Conservation (phyloP, 2,888 invertebrate genomes). For the Amblyteles armatorius region DNA sequence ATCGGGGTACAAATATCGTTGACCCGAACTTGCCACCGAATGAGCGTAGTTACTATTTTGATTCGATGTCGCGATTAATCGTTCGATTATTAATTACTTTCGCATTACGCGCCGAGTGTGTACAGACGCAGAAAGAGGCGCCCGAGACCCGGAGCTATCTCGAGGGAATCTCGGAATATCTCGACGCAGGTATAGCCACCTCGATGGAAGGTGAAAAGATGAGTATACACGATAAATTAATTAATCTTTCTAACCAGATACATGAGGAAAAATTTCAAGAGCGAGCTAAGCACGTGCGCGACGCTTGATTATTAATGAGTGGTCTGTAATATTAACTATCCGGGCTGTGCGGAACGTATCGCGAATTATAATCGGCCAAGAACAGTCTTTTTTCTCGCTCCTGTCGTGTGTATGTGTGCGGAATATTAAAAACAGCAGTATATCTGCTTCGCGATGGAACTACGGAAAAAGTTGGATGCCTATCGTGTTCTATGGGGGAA, state of each 20-base stretch:
- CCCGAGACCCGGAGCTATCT: not conserved
- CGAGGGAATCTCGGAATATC: slow-evolving; percentile 37
- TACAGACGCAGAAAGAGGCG: not conserved
- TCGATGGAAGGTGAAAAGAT: slow-evolving; percentile 44
- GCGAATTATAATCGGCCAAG: not conserved
- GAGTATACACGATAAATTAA: slow-evolving; percentile 59
- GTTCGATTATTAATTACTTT: slow-evolving; percentile 47
- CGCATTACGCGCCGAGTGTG: slow-evolving; percentile 23
- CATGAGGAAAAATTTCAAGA: slow-evolving; percentile 27
- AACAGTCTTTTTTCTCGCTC: not conserved
- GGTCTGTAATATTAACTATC: slow-evolving; percentile 58
- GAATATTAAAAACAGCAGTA: not conserved
- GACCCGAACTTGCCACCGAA: not conserved
- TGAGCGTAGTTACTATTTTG: not conserved
- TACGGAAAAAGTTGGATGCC: not conserved
- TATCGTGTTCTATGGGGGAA: not conserved
- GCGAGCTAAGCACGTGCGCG: slow-evolving; percentile 17
- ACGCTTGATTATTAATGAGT: slow-evolving; percentile 58
- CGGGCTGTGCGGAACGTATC: slow-evolving; percentile 6
- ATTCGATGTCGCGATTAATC: slow-evolving; percentile 33
- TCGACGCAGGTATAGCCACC: slow-evolving; percentile 15
- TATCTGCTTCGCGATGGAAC: not conserved
- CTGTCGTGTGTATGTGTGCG: not conserved
- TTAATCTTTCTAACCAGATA: slow-evolving; percentile 56
- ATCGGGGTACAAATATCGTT: slow-evolving; percentile 62